These are phyloP conservation scores for Cepaea hortensis DNA, from an alignment of 2,888 invertebrate genomes.

Conservation along the genomic window DNA sequence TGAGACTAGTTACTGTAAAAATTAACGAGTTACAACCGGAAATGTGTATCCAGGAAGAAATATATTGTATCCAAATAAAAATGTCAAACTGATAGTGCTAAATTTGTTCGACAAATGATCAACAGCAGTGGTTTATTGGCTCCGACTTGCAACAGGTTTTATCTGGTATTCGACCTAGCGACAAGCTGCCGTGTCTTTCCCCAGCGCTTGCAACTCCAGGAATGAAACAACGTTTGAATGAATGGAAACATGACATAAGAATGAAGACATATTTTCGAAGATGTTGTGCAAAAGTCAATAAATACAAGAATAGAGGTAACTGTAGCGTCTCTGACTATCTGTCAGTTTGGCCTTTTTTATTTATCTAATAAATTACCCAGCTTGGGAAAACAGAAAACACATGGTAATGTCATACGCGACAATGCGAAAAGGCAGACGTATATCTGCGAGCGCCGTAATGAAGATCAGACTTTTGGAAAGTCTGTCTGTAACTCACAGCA, in stretches of 20 bases:
- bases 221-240: background rate
- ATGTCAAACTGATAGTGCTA: no score
- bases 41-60: no score
- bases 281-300: constrained; percentile 31
- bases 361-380: constrained; percentile 37
- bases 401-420: constrained; percentile 21
- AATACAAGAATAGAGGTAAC: background rate
- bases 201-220: background rate
- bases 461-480: constrained; percentile 17
- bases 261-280: constrained; percentile 37
- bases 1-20: no score
- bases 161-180: background rate
- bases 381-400: constrained; percentile 36
- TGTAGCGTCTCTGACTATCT: constrained; percentile 15
- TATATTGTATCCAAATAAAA: no score
- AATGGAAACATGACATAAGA: background rate
- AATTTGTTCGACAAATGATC: no score
- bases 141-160: no score
- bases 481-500: constrained; percentile 20
- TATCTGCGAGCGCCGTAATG: constrained; percentile 29
- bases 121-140: no score
- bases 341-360: constrained; percentile 36
- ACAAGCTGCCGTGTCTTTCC: background rate
- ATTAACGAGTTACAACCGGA: no score
- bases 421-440: constrained; percentile 25